A percentile compares a stretch with the other conserved stretches of the same genome.
phyloP scores from a whole-genome alignment of 2,888 invertebrate genomes.

The Pheosia tremula region DNA sequence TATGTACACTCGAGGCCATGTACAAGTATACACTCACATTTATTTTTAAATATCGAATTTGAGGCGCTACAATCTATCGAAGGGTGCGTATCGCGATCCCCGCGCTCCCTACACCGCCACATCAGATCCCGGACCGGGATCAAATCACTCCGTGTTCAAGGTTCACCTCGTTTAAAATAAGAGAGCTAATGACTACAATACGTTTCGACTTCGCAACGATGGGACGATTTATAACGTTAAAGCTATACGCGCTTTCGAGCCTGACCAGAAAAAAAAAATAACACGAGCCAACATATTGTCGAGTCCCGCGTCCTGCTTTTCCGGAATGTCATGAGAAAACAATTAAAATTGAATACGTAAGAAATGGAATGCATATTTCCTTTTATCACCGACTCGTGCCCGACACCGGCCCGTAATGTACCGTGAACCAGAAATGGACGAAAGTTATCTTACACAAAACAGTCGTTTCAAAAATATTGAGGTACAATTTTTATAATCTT shows the following conservation, averaged over 20 bases:
- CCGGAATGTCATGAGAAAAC: conserved; percentile 26
- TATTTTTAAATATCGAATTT: not conserved
- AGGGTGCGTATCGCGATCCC: not conserved
- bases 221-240: conserved; percentile 75
- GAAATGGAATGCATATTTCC: conserved; percentile 36
- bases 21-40: conserved; percentile 25
- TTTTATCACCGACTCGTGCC: conserved; percentile 18
- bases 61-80: not conserved
- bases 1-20: conserved; percentile 18
- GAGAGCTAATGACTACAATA: conserved; percentile 74
- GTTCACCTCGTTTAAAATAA: conserved; percentile 39
- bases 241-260: conserved; percentile 58
- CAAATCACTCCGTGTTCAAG: conserved; percentile 25
- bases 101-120: not conserved
- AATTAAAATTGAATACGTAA: conserved; percentile 40
- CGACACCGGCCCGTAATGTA: not conserved
- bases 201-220: conserved; percentile 70
- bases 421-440: conserved; percentile 47
- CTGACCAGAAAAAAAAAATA: conserved; percentile 33
- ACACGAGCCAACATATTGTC: conserved; percentile 31
- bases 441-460: conserved; percentile 58
- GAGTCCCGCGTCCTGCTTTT: conserved; percentile 28
- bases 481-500: conserved; percentile 66
- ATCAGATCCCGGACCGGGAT: not conserved
- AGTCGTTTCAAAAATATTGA: conserved; percentile 64